These are phyloP conservation scores for Mesembrinibis cayennensis DNA, from an alignment of 2,113 vertebrate species.

Conservation along the genomic window DNA sequence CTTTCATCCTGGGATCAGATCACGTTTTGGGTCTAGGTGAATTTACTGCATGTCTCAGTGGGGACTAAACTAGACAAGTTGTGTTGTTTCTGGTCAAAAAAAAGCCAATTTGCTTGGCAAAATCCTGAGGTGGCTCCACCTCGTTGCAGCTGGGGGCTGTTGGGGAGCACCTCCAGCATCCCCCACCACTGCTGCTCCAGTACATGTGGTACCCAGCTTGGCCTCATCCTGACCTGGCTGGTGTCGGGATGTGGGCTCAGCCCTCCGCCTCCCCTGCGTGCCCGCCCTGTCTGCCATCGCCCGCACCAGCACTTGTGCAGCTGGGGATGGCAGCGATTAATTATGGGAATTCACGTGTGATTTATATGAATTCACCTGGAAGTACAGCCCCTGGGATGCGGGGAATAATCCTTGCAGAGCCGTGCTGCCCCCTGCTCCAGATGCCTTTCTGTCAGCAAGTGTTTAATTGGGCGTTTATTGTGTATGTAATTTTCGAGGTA, in stretches of 20 bases:
- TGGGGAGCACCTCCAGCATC: background rate
- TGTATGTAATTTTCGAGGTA: background rate
- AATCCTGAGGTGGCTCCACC: background rate
- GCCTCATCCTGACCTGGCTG: background rate
- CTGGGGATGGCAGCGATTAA: background rate
- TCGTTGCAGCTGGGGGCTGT: background rate
- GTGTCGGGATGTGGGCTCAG: background rate
- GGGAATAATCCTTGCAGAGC: background rate
- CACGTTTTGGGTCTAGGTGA: fast-evolving
- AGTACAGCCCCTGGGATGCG: background rate
- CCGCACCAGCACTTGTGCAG: fast-evolving
- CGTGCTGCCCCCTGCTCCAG: background rate
- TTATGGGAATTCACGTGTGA: background rate
- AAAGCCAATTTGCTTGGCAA: background rate
- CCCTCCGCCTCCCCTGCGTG: background rate
- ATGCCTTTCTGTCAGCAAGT: background rate
- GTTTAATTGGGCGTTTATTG: background rate
- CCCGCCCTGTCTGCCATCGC: fast-evolving
- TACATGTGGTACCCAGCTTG: background rate
- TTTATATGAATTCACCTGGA: background rate
- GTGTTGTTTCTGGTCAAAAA: background rate
- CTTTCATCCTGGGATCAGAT: background rate
- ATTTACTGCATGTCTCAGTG: fast-evolving
- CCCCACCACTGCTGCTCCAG: background rate
- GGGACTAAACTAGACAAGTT: background rate